Evolutionary conservation across 92 coral and sea anemone genomes (phyloP), one percentile per base, ranked within the genome.

Genomic region (Zoanthus sansibaricus): DNA sequence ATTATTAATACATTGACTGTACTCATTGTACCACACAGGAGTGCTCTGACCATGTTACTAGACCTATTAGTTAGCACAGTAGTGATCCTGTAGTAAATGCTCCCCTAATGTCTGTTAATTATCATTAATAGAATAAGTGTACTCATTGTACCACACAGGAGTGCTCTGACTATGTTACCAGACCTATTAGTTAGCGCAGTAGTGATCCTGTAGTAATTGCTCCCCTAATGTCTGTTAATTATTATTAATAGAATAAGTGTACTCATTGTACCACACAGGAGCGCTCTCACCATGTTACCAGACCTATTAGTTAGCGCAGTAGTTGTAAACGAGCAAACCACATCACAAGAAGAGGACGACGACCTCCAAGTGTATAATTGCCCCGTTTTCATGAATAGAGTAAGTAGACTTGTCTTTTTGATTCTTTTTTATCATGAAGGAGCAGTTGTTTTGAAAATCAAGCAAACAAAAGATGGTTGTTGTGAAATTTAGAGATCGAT

Each of bases 331-430:
- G 95, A 91, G 71, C 48, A 83, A 32, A 58, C 71, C 30, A 75
- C 68, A 32, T 44, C 74, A 8, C 75, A 87, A 83, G 78, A 86
- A 49, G 76, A 76, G 13, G 67, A 77, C 18, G 82, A 71, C 18
- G 71, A 76, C 33, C 78, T 87, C 44, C 86, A 89, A 16, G 74
- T 84, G 71, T 97, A 90, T 85, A 75, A 91, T 84, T 97, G 99
- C 54, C 99, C 99, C 0, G 97, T 97, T 51, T 95, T 93, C 77
- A 95, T 93, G 90, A 97, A 94, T 83, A 86, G 98, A 91, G 99
- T 97, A 84, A 87, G 97, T 3, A n/a, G 9, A 20, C 14, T 25
- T 54, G 45, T 44, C 37, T 11, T 82, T 48, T 85, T 1, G 12
- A 11, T 46, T 52, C 15, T 13, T 25, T 9, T 49, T 49, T 49